Evolutionary conservation across 2,113 vertebrate species (phyloP).

Genomic region (Phrynosoma platyrhinos): DNA sequence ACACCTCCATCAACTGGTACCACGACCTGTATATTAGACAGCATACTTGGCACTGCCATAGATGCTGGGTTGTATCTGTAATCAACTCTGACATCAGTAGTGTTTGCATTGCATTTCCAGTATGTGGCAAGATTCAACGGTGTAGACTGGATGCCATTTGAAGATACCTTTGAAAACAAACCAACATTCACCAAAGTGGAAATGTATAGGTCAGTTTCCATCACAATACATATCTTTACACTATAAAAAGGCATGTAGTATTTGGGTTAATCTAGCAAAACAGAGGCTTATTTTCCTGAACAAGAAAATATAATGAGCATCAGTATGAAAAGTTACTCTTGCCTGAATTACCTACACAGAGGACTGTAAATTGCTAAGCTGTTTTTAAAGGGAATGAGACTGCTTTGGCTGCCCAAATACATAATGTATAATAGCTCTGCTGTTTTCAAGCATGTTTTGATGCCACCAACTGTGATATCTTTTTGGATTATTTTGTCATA

Average conservation of each 20-base stretch:
- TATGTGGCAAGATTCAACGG: conserved; percentile 96
- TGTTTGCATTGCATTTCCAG: conserved; percentile 90
- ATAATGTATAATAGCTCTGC: neutral
- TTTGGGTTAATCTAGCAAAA: neutral
- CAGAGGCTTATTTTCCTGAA: too few relatives aligned
- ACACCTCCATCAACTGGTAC: conserved; percentile 95
- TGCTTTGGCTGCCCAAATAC: neutral
- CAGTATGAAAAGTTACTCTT: neutral
- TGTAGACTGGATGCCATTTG: conserved; percentile 95
- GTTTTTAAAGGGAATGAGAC: neutral
- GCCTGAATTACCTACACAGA: neutral
- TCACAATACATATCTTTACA: neutral
- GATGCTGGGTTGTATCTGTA: conserved; percentile 96
- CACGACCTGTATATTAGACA: conserved; percentile 90
- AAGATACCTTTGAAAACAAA: conserved; percentile 84
- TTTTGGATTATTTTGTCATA: too few relatives aligned
- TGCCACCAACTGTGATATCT: too few relatives aligned
- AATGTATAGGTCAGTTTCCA: neutral
- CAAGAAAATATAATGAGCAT: neutral
- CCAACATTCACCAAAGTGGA: conserved; percentile 19
- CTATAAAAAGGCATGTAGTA: neutral
- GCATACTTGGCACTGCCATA: conserved; percentile 85
- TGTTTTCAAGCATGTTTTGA: too few relatives aligned
- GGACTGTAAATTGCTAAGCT: neutral
- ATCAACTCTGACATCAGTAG: conserved; percentile 94